phyloP scores from a whole-genome alignment of 2,797 vertebrate species.

The Echeneis naucrates region DNA sequence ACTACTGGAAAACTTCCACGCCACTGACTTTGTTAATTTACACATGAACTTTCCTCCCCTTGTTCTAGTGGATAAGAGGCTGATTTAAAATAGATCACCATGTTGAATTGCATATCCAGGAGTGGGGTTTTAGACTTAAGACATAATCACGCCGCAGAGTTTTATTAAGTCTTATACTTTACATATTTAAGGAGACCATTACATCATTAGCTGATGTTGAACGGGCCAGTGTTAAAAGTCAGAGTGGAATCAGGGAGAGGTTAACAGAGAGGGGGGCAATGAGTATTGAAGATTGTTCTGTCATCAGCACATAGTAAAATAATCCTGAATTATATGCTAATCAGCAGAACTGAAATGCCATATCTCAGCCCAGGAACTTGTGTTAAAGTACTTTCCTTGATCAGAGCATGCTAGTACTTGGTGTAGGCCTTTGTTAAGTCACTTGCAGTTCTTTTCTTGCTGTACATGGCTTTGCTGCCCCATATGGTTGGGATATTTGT shows the following conservation, averaged over 20 bases:
- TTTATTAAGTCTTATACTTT: constrained; percentile 84
- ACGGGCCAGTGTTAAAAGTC: constrained; percentile 77
- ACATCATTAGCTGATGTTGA: constrained; percentile 83
- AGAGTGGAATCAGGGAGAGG: constrained; percentile 71
- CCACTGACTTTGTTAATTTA: constrained; percentile 70
- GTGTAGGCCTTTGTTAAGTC: constrained; percentile 73
- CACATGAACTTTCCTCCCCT: constrained; percentile 78
- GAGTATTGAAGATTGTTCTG: constrained; percentile 50
- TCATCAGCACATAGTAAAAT: constrained; percentile 76
- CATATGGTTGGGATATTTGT: constrained; percentile 60
- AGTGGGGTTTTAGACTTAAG: constrained; percentile 74
- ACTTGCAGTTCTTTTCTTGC: constrained; percentile 68
- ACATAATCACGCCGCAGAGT: constrained; percentile 76
- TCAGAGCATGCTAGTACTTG: constrained; percentile 66
- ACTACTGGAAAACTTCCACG: constrained; percentile 69
- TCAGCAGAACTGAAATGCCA: constrained; percentile 65
- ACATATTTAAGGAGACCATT: constrained; percentile 85
- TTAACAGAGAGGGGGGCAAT: constrained; percentile 68
- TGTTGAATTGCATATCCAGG: constrained; percentile 78
- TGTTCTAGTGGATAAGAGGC: constrained; percentile 78
- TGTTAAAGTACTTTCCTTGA: constrained; percentile 70
- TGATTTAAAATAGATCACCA: constrained; percentile 81
- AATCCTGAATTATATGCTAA: constrained; percentile 83
- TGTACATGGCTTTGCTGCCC: constrained; percentile 73
- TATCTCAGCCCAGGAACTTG: constrained; percentile 70